Evolutionary conservation across 2,113 vertebrate species (phyloP), one percentile per base, ranked within the genome.

Genomic region (Thalassarche chlororhynchos): DNA sequence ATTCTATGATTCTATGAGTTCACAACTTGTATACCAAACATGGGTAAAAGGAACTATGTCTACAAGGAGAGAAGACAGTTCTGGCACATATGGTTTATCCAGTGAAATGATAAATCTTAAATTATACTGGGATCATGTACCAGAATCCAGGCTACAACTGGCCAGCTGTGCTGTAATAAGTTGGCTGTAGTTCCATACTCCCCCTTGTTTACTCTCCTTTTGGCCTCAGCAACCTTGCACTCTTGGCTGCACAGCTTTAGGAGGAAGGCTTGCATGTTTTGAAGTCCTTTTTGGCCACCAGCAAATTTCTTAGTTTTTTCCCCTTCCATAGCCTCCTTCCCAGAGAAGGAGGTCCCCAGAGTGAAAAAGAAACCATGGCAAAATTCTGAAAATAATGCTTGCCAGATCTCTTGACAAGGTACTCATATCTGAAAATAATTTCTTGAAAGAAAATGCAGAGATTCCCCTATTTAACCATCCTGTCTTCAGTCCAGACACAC

Each of bases 401-500:
- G 31, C 10, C 31, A 72, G 36, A 36, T 61, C 40, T 76, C 21
- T 89, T 68, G 24, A 42, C 29, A 66, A 76, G 36, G 40, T 74
- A 51, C 4, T 77, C 19, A 10, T 82, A 44, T 51, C 32, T 62
- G 72, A 94, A 96, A 87, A 93, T 47, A 61, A 85, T 44, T 83
- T 83, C 6, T 65, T 83, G 34, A 69, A 88, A 87, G 31, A 64
- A 91, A 97, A 78, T 52, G 7, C 14, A 94, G 87, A 89, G 69
- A 79, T 70, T 93, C 79, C 84, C 25, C 36, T 93, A 47, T 93
- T 97, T 87, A 72, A 69, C 44, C 8, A 55, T 69, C 28, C 55
- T 68, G 70, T 79, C 82, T 90, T 96, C 91, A 89, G 88, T 92
- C 57, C 84, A 92, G 64, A 79, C 25, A 94, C 49, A 83, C 47